Evolutionary conservation across 2,797 vertebrate species (phyloP).

Genomic region (Halcyon smyrnensis): DNA sequence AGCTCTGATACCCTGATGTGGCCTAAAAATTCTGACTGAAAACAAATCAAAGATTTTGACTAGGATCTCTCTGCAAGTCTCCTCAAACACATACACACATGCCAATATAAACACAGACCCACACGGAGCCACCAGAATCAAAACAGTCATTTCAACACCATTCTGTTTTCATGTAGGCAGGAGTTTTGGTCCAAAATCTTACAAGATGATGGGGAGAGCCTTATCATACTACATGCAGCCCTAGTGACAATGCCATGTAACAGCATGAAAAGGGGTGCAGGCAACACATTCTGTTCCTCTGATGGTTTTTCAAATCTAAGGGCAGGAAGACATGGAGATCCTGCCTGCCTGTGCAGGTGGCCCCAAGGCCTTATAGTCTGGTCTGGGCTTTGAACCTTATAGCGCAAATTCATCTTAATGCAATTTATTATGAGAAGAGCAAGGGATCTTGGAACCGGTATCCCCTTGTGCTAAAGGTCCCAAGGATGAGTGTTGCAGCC

Average conservation of each 20-base stretch:
- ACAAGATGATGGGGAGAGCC: neutral
- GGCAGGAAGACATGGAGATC: neutral
- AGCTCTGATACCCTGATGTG: neutral
- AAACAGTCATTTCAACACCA: neutral
- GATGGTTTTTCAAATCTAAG: neutral
- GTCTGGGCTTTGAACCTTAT: neutral
- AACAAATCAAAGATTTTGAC: neutral
- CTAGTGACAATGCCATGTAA: neutral
- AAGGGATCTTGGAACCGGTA: neutral
- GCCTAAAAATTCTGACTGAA: neutral
- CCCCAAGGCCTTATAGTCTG: neutral
- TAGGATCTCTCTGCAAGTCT: neutral
- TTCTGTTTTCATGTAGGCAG: neutral
- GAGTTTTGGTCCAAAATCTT: neutral
- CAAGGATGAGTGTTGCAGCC: neutral
- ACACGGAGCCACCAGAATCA: neutral
- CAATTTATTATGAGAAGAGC: neutral
- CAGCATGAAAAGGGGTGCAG: neutral
- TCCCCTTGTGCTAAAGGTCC: neutral
- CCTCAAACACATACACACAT: neutral
- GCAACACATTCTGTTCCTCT: neutral
- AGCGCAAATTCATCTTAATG: neutral
- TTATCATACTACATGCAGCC: neutral
- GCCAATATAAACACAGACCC: too few species aligned
- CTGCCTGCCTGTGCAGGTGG: neutral